Evolutionary conservation across 2,113 vertebrate genomes (phyloP), one percentile per base, ranked within the genome.

Genomic region (Piaya cayana): DNA sequence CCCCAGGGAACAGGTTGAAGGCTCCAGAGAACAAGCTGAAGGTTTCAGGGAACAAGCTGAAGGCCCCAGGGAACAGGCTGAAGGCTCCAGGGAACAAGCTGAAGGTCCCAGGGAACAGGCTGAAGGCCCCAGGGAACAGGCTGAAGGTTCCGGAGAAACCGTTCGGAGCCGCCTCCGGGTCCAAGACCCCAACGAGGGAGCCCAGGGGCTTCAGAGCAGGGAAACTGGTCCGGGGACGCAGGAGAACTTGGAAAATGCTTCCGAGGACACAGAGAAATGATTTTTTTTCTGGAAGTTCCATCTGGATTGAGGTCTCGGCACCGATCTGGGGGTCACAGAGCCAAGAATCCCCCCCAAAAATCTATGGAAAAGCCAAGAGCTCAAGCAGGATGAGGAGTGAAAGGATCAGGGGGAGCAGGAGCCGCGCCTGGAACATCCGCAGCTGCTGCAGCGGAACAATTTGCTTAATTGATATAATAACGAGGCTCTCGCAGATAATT

Each of bases 151-250:
- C 17, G 15, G 42, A 15, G 42, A 11, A 43, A 11, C 42, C 42
- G 42, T 43, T 43, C 42, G n/a, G n/a, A 52, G 68, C 68, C 4
- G 15, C 49, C 26, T 22, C 34, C 18, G 4, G 9, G 15, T 37
- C 1, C 4, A 58, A 20, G 37, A 27, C 43, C 26, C n/a, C 70
- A 50, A 56, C 5, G 22, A 42, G 15, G 11, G 42, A 43, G 11
- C n/a, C n/a, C n/a, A n/a, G n/a, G n/a, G n/a, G n/a, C n/a, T n/a
- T n/a, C n/a, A n/a, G n/a, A n/a, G 60, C 36, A 3, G 18, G 36
- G 15, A 26, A 15, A n/a, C n/a, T 1, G 17, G 60, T 49, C n/a
- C 18, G 4, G 16, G 45, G 49, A 34, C 1, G 1, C 1, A 10
- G 23, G 3, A 30, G 37, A 8, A 11, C 49, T 34, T 2, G 36